Base-by-base conservation (phyloP, 2,888 invertebrate species). In the Baronia brevicornis region DNA sequence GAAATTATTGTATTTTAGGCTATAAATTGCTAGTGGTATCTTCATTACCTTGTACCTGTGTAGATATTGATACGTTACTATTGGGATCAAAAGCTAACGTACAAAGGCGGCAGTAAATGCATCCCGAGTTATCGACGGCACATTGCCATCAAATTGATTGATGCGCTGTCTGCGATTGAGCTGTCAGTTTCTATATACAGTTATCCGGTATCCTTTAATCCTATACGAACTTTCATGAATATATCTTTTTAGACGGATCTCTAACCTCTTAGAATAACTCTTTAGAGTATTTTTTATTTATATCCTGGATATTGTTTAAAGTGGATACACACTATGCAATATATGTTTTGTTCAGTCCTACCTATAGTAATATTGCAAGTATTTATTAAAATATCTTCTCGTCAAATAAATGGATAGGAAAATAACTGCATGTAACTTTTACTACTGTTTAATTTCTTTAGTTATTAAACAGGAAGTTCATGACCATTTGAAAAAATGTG, bases 141-240 rank as follows among this genome's bases (percentile, higher is more conserved):
- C 49, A 48, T 46, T 46, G 48, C 50, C 51, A 53, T 53, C 48
- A 53, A 43, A 45, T 50, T 56, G 54, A 60, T 54, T 52, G 56
- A 60, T 57, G 56, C 54, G 47, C 48, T 43, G 46, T 34, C 44
- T 35, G 35, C 44, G 47, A 58, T 54, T 51, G 52, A 55, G 47
- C 46, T 48, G 55, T 54, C 51, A 41, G 41, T 43, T 46, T 40
- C 40, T 36, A 40, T 44, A 42, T 43, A 47, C 44, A 46, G 35
- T 36, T 36, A 22, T 26, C 12, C 5, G 13, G 26, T 25, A 30
- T 36, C 35, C 35, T 36, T 30, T 36, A 20, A 35, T 35, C 20
- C 12, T 18, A 7, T 3, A 12, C 13, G 12, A 22, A 8, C 20
- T n/a, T 23, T 11, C 12, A 24, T 23, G 9, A 23, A 17, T n/a